Conservation (phyloP, 92 coral and sea anemone species). For the Epizoanthus rinbou region DNA sequence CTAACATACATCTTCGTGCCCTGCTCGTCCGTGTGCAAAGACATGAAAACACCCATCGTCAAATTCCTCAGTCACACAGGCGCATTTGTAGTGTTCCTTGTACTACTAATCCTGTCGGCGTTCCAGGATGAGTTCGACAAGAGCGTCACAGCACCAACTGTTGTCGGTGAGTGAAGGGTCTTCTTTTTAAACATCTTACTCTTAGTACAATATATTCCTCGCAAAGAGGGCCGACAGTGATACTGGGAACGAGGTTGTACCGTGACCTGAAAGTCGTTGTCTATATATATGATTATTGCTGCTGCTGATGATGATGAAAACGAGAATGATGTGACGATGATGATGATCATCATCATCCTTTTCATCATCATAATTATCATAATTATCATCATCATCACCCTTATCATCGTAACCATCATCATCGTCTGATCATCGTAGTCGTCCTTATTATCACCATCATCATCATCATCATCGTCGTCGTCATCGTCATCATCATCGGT, state of each 20-base stretch:
- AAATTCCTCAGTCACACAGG: constrained; percentile 69
- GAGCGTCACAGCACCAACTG: constrained; percentile 42
- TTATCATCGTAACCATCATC: neutral
- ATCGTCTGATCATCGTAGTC: neutral
- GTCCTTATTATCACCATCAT: neutral
- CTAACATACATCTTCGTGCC: constrained; percentile 51
- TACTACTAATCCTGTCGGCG: constrained; percentile 50
- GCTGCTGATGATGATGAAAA: no score
- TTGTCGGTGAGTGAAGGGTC: constrained; percentile 46
- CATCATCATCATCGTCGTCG: neutral
- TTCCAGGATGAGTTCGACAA: constrained; percentile 57
- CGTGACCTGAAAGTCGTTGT: no score
- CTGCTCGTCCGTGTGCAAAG: constrained; percentile 33
- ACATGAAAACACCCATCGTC: constrained; percentile 57
- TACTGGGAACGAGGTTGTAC: no score
- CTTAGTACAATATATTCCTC: neutral
- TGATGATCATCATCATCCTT: neutral
- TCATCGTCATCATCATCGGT: neutral
- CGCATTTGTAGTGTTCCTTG: constrained; percentile 53
- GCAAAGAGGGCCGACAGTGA: no score
- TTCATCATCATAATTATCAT: neutral
- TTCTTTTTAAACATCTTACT: neutral
- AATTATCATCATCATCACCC: neutral
- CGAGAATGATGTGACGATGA: no score
- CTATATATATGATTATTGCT: no score